Base-by-base conservation (phyloP, 2,888 invertebrate species). In the Ceriagrion tenellum region DNA sequence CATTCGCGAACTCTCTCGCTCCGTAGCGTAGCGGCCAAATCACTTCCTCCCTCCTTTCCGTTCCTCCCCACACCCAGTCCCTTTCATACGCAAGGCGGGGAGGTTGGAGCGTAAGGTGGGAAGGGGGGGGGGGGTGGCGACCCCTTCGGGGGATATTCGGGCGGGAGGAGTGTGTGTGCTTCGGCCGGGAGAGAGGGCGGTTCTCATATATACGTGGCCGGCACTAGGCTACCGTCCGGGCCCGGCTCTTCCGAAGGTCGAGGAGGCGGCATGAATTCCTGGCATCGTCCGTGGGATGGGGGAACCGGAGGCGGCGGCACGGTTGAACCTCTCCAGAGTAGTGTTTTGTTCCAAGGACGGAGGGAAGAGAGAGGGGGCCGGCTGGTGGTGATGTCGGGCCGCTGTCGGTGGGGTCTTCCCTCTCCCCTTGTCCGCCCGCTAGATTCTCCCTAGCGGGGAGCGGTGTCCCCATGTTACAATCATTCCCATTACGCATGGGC, bases 311-410 rank as follows among this genome's bases (percentile, higher is more conserved):
- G 59, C 91, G 93, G 69, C 93, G 93, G 93, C 93, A 93, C 26
- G 93, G 93, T 93, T 93, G 93, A 69, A 93, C 93, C 93, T 93
- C 93, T 74, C 47, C n/a, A 47, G 93, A 69, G 69, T 59, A 63
- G 91, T 93, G 93, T 93, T 93, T 93, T 69, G 93, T 93, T 93
- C 93, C 93, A 93, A 93, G 93, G 93, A 93, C 93, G 93, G 93
- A 69, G 91, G 91, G 40, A 59, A 35, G 69, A 63, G 47, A 47
- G 47, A 47, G 47, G 47, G 47, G 47, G 47, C 47, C 47, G 47
- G 47, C 47, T 47, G 47, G 47, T 69, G 93, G 69, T 69, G 93
- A 63, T 69, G 93, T 63, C 23, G 93, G 35, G 91, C 91, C 91
- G 63, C 35, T 91, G 91, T 63, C 91, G 91, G 59, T 91, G 91